phyloP scores from a whole-genome alignment of 2,888 invertebrate genomes.

The Diplazon laetatorius region DNA sequence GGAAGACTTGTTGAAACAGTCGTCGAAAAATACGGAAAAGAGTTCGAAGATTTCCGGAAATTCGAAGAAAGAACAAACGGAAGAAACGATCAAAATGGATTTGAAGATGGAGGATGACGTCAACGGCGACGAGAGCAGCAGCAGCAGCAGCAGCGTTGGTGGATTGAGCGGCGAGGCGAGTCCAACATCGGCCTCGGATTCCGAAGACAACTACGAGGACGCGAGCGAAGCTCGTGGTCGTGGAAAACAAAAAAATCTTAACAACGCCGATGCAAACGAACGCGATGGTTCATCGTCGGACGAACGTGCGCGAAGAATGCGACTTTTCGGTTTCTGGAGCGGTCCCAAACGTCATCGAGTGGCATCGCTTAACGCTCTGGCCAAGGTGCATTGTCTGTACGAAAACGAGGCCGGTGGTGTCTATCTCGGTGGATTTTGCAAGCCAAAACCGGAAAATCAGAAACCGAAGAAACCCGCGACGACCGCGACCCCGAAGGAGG shows the following conservation, averaged over 20 bases:
- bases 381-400: slow-evolving; percentile 95
- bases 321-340: slow-evolving; percentile 88
- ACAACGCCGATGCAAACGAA: slow-evolving; percentile 52
- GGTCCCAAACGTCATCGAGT: slow-evolving; percentile 93
- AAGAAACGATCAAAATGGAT: slow-evolving; percentile 68
- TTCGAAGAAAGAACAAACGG: slow-evolving; percentile 71
- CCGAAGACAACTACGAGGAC: slow-evolving; percentile 76
- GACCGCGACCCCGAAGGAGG: slow-evolving; percentile 79
- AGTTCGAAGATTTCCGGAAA: slow-evolving; percentile 61
- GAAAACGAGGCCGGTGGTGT: slow-evolving; percentile 93
- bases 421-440: slow-evolving; percentile 84
- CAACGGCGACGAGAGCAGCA: slow-evolving; percentile 66
- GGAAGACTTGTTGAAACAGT: slow-evolving; percentile 74
- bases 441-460: slow-evolving; percentile 84
- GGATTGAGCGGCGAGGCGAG: slow-evolving; percentile 61
- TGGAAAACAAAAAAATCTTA: slow-evolving; percentile 81
- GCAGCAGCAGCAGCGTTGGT: slow-evolving; percentile 59
- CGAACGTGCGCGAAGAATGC: slow-evolving; percentile 83
- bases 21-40: slow-evolving; percentile 71
- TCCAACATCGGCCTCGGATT: slow-evolving; percentile 66
- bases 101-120: slow-evolving; percentile 72
- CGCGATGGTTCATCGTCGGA: slow-evolving; percentile 74
- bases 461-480: slow-evolving; percentile 82
- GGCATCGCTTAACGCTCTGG: slow-evolving; percentile 94
- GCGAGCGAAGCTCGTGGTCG: slow-evolving; percentile 79